Conservation (phyloP, 2,797 vertebrate genomes). For the Pangasius krempfi region DNA sequence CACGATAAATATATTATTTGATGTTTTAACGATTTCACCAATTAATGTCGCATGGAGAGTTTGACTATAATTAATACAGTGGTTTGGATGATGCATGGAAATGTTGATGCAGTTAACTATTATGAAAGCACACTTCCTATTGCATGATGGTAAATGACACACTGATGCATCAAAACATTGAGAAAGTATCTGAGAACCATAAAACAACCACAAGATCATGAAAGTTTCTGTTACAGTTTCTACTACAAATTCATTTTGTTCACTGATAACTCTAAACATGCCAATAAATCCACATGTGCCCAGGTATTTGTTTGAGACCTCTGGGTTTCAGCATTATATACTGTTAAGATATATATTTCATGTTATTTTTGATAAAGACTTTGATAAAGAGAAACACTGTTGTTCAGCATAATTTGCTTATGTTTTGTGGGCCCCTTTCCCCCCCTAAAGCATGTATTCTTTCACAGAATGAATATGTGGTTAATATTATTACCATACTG, state of each 20-base stretch:
- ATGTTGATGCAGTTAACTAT: not conserved
- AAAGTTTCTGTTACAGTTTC: not conserved
- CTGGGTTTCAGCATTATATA: not conserved
- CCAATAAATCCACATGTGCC: not conserved
- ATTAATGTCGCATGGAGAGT: not conserved
- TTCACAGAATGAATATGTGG: not conserved
- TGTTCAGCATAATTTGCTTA: not conserved
- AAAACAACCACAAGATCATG: not conserved
- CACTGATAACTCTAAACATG: not conserved
- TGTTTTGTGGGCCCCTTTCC: not conserved
- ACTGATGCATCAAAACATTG: not conserved
- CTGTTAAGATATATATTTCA: not conserved
- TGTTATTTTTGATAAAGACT: not conserved
- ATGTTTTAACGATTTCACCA: not conserved
- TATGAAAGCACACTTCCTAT: not conserved
- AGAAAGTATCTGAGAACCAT: not conserved
- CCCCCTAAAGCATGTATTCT: not conserved
- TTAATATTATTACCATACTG: not conserved
- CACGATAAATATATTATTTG: not conserved
- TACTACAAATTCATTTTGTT: not conserved
- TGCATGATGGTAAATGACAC: slow-evolving; percentile 16
- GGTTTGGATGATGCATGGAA: not conserved
- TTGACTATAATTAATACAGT: not conserved
- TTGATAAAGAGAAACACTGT: not conserved
- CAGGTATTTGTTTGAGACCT: not conserved